Percentiles rank a stretch among this genome's conserved stretches.
These are phyloP conservation scores for Musca vetustissima DNA, from an alignment of 1,140 invertebrate genomes.

Conservation along the genomic window DNA sequence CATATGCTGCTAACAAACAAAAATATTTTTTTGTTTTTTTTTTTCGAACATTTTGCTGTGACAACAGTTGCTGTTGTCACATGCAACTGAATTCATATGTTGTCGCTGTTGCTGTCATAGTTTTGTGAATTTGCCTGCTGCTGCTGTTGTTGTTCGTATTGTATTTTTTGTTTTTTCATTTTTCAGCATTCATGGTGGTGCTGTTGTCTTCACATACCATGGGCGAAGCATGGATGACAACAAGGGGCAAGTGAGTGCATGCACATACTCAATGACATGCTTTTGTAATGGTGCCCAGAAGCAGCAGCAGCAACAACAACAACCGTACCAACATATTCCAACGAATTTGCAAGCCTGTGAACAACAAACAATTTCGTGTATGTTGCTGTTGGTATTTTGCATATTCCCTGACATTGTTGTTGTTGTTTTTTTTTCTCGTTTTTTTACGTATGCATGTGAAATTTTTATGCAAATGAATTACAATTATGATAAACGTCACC, in stretches of 20 bases:
- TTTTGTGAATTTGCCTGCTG: constrained; percentile 1
- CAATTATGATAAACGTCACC: constrained; percentile 55
- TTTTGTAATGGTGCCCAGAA: neutral
- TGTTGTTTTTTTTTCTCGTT: neutral
- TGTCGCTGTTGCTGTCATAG: constrained; percentile 5
- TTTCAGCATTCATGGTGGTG: neutral
- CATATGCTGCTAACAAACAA: neutral
- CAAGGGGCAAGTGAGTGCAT: no score
- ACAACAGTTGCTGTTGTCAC: constrained; percentile 55
- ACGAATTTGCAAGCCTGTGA: constrained; percentile 24
- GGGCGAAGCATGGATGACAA: neutral
- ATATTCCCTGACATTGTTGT: no score
- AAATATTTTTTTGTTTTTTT: constrained; percentile 3
- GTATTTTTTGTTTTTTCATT: neutral
- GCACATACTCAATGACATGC: no score
- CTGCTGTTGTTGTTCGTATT: neutral
- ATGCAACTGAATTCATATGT: constrained; percentile 31
- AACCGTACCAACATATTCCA: neutral
- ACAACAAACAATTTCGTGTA: constrained; percentile 35
- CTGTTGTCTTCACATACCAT: neutral
- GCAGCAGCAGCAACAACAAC: neutral
- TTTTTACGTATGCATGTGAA: constrained; percentile 24
- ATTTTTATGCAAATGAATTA: constrained; percentile 50
- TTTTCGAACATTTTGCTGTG: constrained; percentile 24
- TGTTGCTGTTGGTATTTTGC: no score